phyloP scores from a whole-genome alignment of 2,888 invertebrate genomes.

The Agrenia bidenticulata region DNA sequence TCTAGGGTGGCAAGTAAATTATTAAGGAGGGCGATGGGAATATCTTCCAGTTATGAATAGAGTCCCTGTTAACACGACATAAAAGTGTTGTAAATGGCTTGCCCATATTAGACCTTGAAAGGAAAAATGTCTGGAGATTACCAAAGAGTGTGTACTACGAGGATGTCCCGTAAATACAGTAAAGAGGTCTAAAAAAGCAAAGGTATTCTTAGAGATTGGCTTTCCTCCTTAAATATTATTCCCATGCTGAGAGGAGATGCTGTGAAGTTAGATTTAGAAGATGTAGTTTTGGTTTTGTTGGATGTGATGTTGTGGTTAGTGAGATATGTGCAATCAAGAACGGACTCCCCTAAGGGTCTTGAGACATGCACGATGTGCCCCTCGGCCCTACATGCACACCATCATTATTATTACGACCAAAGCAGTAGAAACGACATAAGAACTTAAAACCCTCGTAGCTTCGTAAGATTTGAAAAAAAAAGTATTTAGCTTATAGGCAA shows the following conservation, averaged over 20 bases:
- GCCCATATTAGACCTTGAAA: conserved; percentile 3
- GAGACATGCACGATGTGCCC: conserved; percentile 46
- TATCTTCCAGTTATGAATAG: not conserved
- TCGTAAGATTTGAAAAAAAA: too few relatives aligned
- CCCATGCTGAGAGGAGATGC: conserved; percentile 16
- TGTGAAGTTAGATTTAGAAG: conserved; percentile 14
- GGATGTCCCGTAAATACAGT: conserved; percentile 4
- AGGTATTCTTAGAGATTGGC: conserved; percentile 3
- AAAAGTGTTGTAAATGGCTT: conserved; percentile 16
- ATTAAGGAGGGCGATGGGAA: not conserved
- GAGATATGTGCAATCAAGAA: conserved; percentile 49
- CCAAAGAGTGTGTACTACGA: not conserved
- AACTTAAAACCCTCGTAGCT: too few relatives aligned
- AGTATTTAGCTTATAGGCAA: not conserved
- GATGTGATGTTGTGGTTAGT: conserved; percentile 43
- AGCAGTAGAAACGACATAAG: too few relatives aligned
- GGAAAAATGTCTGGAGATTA: not conserved
- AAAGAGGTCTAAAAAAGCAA: not conserved
- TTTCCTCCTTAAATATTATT: conserved; percentile 5
- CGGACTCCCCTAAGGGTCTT: conserved; percentile 46
- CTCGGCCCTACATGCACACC: conserved; percentile 44
- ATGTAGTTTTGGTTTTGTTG: conserved; percentile 15
- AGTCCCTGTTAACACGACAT: conserved; percentile 12
- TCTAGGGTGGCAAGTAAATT: not conserved
- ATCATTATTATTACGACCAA: conserved; percentile 29